Percentiles rank a stretch among this genome's conserved stretches.
These are phyloP conservation scores for Anolis apletophallus DNA, from an alignment of 2,797 vertebrate genomes.

Conservation along the genomic window DNA sequence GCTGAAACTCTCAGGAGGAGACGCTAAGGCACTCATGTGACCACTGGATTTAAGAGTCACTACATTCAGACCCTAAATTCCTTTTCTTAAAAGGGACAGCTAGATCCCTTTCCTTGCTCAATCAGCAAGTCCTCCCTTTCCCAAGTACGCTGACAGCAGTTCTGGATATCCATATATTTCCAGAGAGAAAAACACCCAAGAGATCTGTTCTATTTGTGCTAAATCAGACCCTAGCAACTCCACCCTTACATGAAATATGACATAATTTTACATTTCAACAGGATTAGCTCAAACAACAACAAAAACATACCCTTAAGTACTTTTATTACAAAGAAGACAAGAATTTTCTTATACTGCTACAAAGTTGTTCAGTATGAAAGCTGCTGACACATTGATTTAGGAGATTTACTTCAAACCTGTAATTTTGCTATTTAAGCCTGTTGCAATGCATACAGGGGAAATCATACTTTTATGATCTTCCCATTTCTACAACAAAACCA, in stretches of 20 bases:
- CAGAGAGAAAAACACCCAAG: not conserved
- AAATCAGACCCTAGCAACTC: not conserved
- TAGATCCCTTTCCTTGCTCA: conserved; percentile 12
- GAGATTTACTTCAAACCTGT: conserved; percentile 38
- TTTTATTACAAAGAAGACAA: conserved; percentile 22
- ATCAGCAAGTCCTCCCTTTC: conserved; percentile 31
- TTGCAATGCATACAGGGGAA: not conserved
- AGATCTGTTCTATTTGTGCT: not conserved
- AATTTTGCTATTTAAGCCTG: conserved; percentile 35
- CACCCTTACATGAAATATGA: not conserved
- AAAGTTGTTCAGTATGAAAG: conserved; percentile 53
- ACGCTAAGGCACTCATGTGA: conserved; percentile 61
- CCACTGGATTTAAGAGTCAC: conserved; percentile 20
- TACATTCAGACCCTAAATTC: conserved; percentile 41
- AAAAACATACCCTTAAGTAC: not conserved
- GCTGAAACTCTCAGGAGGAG: conserved; percentile 8
- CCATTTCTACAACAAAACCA: conserved; percentile 38
- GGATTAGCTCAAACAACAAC: not conserved
- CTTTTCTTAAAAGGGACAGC: conserved; percentile 30
- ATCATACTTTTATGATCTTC: conserved; percentile 11
- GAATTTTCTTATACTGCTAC: conserved; percentile 42
- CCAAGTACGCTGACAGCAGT: conserved; percentile 31
- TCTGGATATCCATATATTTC: conserved; percentile 6
- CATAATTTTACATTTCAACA: not conserved
- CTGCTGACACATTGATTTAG: conserved; percentile 45